phyloP scores from a whole-genome alignment of 2,797 vertebrate genomes.

The Hydrophis major region DNA sequence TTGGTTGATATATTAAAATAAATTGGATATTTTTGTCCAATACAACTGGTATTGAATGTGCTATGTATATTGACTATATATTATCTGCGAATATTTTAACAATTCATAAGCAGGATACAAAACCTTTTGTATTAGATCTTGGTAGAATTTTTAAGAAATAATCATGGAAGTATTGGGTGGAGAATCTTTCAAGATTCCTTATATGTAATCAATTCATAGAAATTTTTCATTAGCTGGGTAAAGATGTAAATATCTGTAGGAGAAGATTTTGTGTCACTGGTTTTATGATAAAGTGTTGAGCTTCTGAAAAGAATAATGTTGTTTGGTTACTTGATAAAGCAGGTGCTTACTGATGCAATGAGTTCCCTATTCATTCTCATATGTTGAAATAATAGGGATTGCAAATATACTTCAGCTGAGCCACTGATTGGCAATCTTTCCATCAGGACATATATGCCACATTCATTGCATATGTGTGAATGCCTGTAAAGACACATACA shows the following conservation, averaged over 20 bases:
- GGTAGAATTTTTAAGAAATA: neutral
- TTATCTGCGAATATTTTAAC: neutral
- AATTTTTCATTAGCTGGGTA: neutral
- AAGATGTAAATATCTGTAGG: neutral
- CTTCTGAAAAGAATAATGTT: slow-evolving; percentile 24
- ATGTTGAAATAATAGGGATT: neutral
- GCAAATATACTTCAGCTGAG: neutral
- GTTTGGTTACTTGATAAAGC: neutral
- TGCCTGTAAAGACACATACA: neutral
- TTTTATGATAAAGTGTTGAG: slow-evolving; percentile 2
- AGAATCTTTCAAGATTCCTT: slow-evolving; percentile 8
- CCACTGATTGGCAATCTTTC: neutral
- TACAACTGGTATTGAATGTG: neutral
- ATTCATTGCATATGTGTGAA: neutral
- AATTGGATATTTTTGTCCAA: slow-evolving; percentile 6
- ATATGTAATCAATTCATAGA: neutral
- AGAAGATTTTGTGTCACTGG: neutral
- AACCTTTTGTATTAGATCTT: neutral
- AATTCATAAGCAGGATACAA: neutral
- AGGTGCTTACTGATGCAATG: neutral
- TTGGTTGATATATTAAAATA: neutral
- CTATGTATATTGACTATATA: neutral
- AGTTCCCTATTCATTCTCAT: neutral
- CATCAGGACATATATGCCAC: neutral
- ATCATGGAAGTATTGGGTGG: slow-evolving; percentile 2